Conservation (phyloP, 2,113 vertebrate species). For the Taurulus bubalis region DNA sequence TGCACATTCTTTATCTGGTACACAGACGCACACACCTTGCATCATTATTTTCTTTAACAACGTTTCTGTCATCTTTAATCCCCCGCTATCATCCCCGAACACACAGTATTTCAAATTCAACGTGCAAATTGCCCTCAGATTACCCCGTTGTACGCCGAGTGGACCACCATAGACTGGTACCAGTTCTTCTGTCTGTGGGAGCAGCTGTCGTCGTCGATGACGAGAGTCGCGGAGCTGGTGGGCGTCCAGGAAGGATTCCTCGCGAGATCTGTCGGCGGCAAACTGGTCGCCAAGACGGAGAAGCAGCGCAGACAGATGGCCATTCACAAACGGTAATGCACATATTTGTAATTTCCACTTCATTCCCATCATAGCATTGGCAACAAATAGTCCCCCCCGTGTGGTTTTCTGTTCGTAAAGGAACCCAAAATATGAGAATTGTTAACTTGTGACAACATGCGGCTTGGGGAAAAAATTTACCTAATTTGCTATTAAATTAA, state of each 20-base stretch:
- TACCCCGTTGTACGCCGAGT: constrained; percentile 95
- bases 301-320: constrained; percentile 95
- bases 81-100: not conserved
- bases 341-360: not conserved
- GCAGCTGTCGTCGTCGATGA: constrained; percentile 93
- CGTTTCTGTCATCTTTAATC: not conserved
- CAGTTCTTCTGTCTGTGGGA: constrained; percentile 98
- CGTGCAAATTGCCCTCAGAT: constrained; percentile 81
- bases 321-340: constrained; percentile 92
- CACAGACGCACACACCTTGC: constrained; percentile 1
- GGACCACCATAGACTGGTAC: constrained; percentile 97
- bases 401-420: not conserved
- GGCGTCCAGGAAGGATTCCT: constrained; percentile 96
- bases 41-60: not conserved
- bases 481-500: not conserved
- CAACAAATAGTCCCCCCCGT: not conserved
- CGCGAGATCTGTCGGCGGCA: constrained; percentile 92
- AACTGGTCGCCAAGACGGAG: constrained; percentile 91
- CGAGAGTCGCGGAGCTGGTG: constrained; percentile 95
- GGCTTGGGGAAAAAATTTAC: not conserved
- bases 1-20: constrained; percentile 97
- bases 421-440: not conserved
- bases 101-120: not conserved
- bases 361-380: not conserved
- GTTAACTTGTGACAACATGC: not conserved